Base-by-base conservation (phyloP, 2,888 invertebrate species). In the Coenonympha arcania region DNA sequence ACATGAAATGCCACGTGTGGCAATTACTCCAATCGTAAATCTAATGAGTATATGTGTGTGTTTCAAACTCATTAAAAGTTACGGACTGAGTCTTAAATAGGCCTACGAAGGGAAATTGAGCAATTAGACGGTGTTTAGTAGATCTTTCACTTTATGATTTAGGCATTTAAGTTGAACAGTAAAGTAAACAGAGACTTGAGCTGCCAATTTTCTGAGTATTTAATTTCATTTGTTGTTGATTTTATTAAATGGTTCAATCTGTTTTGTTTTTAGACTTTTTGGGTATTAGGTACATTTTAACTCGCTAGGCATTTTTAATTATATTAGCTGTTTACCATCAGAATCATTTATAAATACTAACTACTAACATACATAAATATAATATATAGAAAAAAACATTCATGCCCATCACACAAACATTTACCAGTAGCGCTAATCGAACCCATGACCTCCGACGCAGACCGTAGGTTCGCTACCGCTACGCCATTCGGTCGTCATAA, bases 1-100 rank as follows among this genome's bases (percentile, higher is more conserved):
- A 46, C 50, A 46, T 39, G 36, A 41, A 47, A 37, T 22, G 11
- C 46, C 30, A 37, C 28, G 48, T 48, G 42, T 41, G 31, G 30
- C 36, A 47, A 46, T 51, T 42, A 51, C 51, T 42, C 30, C 42
- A 18, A 37, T 47, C 42, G 42, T 51, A 42, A 46, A 51, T 36
- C 31, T 30, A 37, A 47, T 22, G 28, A 11, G 19, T 37, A 6
- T 34, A 16, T 31, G 41, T 31, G 20, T 42, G 30, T 30, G 20
- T 31, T 43, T 31, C 19, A 20, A 43, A 31, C 20, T 43, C 42
- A 9, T 43, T 31, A 19, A 20, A 43, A 43, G 42, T 43, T 31
- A 43, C 28, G 9, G 20, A 20, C 31, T 43, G 20, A 11, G 20
- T 13, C 30, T 31, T 30, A 43, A 31, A 43, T 43, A 30, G 31